Evolutionary conservation across 1,140 invertebrate genomes (phyloP), one percentile per base, ranked within the genome.

Genomic region (Ephestia elutella): DNA sequence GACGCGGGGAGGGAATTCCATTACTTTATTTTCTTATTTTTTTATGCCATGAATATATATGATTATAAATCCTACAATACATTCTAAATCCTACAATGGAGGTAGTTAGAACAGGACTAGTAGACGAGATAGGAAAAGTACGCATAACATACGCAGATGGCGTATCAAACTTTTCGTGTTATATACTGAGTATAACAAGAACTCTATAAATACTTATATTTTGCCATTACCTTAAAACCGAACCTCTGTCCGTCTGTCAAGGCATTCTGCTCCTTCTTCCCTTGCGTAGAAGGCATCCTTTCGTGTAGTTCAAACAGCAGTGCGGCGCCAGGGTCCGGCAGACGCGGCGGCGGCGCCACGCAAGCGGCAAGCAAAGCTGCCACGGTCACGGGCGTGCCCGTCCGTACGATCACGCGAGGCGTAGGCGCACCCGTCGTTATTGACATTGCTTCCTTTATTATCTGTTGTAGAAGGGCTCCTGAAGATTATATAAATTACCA

Each of bases 301-400:
- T 86, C 85, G 66, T 90, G 89, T 51, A 90, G 58, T 61, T 90
- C 89, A 51, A 90, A 81, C 0, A 89, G 68, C 21, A 90, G 48
- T 0, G 85, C 85, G 0, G 82, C 82, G 0, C 89, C 89, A 2
- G 84, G 84, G 64, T 89, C 85, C 8, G 86, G 85, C 19, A 81
- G 65, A 10, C 86, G 76, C 7, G 83, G 86, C 13, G 79, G 85
- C 0, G 81, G 75, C 30, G 80, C 78, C 32, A 85, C 83, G 49
- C 81, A 82, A 10, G 86, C 86, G 0, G 80, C 71, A 25, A 90
- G 63, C 49, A 90, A 51, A 17, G 86, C 82, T 8, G 87, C 89
- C 0, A 90, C 82, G 1, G 84, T 78, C 20, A 82, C 80, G 0
- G 83, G 82, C 10, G 80, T 87, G 10, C 86, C 87, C 18, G 85